These are phyloP conservation scores for Anastatus disparis DNA, from an alignment of 1,140 invertebrate genomes.

Conservation along the genomic window DNA sequence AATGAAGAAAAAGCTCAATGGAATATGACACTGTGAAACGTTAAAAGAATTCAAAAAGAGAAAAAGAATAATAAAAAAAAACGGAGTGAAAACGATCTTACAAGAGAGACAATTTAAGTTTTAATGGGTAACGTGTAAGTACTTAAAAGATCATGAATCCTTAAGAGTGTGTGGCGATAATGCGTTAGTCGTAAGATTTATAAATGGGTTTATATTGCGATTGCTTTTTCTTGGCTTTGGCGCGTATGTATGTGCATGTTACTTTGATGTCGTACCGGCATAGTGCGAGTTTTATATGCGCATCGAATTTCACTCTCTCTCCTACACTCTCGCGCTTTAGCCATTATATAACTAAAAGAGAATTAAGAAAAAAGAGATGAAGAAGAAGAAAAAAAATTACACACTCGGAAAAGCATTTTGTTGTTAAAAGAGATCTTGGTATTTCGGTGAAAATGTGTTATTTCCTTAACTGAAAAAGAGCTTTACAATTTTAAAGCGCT, in stretches of 20 bases:
- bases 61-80: not conserved
- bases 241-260: no score
- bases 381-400: no score
- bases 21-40: constrained; percentile 15
- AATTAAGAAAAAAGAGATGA: no score
- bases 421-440: constrained; percentile 17
- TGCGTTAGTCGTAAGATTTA: constrained; percentile 33
- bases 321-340: no score
- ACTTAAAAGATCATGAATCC: constrained; percentile 39
- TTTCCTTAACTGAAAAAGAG: no score
- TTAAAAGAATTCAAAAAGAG: constrained; percentile 6
- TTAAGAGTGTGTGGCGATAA: constrained; percentile 26
- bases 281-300: constrained; percentile 13
- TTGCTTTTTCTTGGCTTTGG: constrained; percentile 33
- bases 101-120: constrained; percentile 27
- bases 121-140: constrained; percentile 34
- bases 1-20: constrained; percentile 49
- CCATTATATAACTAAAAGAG: constrained; percentile 11
- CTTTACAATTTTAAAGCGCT: no score
- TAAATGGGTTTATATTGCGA: constrained; percentile 35
- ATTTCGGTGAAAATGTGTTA: constrained; percentile 15
- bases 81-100: not conserved
- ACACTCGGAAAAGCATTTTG: constrained; percentile 19
- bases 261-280: constrained; percentile 10
- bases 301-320: constrained; percentile 15